These are phyloP conservation scores for Platalea minor DNA, from an alignment of 2,797 vertebrate species.

Conservation along the genomic window DNA sequence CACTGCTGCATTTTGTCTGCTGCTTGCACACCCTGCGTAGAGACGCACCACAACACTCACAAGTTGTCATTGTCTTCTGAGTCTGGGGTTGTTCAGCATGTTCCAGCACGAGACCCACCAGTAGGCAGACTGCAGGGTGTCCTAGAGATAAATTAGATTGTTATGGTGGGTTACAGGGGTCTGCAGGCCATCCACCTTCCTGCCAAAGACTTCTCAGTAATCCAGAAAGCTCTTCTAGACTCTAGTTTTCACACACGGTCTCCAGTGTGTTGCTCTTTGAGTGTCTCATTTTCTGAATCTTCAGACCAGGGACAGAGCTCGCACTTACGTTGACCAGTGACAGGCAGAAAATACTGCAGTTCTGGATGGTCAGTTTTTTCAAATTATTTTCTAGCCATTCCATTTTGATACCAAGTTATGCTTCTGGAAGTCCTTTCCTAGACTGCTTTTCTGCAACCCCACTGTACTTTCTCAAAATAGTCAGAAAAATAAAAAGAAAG, in stretches of 20 bases:
- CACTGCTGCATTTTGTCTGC: not conserved
- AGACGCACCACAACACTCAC: not conserved
- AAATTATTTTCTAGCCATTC: not conserved
- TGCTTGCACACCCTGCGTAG: not conserved
- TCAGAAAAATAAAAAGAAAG: not conserved
- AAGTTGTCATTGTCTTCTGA: not conserved
- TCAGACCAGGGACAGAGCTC: not conserved
- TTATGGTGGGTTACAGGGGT: not conserved
- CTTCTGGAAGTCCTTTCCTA: not conserved
- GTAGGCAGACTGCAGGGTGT: not conserved
- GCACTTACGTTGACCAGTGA: fast-evolving
- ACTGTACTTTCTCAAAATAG: not conserved
- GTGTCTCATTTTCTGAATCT: not conserved
- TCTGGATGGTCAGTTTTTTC: not conserved
- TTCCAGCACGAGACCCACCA: not conserved
- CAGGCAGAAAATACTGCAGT: fast-evolving
- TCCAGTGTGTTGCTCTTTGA: not conserved
- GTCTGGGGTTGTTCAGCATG: not conserved
- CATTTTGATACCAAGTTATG: not conserved
- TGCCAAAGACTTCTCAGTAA: not conserved
- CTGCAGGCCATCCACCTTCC: not conserved
- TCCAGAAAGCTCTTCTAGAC: not conserved
- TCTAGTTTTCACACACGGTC: fast-evolving
- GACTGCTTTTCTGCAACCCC: not conserved
- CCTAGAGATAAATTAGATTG: not conserved